Evolutionary conservation across 1,140 invertebrate genomes (phyloP), one percentile per base, ranked within the genome.

Genomic region (Thaumetopoea pityocampa): DNA sequence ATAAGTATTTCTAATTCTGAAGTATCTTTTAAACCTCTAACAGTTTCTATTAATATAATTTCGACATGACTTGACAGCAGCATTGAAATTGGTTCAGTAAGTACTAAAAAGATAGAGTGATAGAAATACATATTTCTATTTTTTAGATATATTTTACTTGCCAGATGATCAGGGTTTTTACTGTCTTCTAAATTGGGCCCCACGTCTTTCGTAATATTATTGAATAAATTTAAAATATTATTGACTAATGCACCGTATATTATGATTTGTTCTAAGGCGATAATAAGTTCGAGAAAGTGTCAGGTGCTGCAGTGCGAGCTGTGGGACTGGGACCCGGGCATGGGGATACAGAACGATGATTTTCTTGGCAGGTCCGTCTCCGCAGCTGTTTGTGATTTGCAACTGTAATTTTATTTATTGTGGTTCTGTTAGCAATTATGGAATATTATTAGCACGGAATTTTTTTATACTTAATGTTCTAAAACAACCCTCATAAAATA

Each of bases 311-410:
- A 87, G 69, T 86, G 93, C 77, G 89, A 90, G 74, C 83, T 94
- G 67, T 95, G 92, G 92, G 93, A 96, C 87, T 94, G 91, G 89
- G 93, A 95, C 88, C 88, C 92, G 60, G 91, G 89, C 59, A 89
- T 95, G 67, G 92, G 92, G 69, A 88, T 91, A 71, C 88, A 90
- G 76, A 91, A 91, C 85, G 92, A 95, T 89, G 93, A 94, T 89
- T 91, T 89, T 87, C 89, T 95, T 77, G 93, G 93, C 88, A 94
- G 93, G 93, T 93, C 90, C 74, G 85, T 85, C 50, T 50, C 22
- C 29, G 34, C 36, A 34, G 46, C 51, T 46, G 46, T 35, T 14
- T 10, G 41, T 38, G 46, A 69, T 74, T 67, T 35, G 36, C 33
- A 49, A 49, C 44, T n/a, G n/a, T n/a, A n/a, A n/a, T n/a, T n/a